phyloP scores from a whole-genome alignment of 2,797 vertebrate species.

The Gallinago nigripennis region DNA sequence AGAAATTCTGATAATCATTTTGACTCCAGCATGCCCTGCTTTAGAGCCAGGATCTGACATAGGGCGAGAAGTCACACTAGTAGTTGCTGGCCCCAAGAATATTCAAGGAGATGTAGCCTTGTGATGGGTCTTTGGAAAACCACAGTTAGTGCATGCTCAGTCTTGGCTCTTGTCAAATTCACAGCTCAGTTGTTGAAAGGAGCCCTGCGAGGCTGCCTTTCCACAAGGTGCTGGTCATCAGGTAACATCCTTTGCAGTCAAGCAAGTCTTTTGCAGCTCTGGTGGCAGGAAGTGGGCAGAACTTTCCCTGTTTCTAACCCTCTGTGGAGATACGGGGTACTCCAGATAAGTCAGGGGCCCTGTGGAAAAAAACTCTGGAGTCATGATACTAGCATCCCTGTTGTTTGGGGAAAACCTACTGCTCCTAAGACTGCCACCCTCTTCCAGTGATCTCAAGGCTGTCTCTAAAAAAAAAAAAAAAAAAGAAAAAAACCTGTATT shows the following conservation, averaged over 20 bases:
- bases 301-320: not conserved
- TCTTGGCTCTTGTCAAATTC: not conserved
- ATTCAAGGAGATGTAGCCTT: not conserved
- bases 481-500: not conserved
- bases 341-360: not conserved
- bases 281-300: not conserved
- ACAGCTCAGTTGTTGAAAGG: not conserved
- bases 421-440: not conserved
- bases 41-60: not conserved
- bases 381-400: not conserved
- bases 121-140: not conserved
- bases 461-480: not conserved
- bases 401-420: not conserved
- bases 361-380: not conserved
- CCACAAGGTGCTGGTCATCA: not conserved
- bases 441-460: not conserved
- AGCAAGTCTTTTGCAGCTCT: not conserved
- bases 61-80: not conserved
- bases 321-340: not conserved
- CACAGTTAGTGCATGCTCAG: not conserved
- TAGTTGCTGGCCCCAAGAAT: not conserved
- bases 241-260: not conserved
- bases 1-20: constrained; percentile 3
- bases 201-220: not conserved
- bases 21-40: not conserved